Conservation (phyloP, 2,113 vertebrate species). For the Eleginops maclovinus region DNA sequence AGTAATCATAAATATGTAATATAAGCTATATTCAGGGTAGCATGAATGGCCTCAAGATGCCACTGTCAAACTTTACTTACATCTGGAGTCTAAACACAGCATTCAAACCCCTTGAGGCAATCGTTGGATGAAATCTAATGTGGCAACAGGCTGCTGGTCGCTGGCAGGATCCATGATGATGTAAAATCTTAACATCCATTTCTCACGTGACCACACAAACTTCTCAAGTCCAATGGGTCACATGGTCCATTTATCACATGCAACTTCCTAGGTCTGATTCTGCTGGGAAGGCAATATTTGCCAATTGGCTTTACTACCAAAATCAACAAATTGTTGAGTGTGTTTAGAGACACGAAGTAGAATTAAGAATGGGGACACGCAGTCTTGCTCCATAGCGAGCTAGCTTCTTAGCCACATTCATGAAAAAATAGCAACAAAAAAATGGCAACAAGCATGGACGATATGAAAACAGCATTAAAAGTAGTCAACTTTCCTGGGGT, state of each 20-base stretch:
- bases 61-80: neutral
- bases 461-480: neutral
- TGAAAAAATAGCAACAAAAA: constrained; percentile 8
- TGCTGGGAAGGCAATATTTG: neutral
- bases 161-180: neutral
- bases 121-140: neutral
- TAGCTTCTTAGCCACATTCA: neutral
- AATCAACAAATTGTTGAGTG: neutral
- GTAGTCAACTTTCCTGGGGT: neutral
- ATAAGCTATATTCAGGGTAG: neutral
- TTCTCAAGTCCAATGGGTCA: neutral
- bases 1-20: neutral
- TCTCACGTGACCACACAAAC: neutral
- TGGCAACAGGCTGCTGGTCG: neutral
- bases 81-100: constrained; percentile 21
- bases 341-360: neutral
- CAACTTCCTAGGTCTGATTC: neutral
- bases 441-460: neutral
- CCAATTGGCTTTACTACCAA: neutral
- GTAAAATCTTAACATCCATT: neutral
- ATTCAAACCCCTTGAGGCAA: constrained; percentile 3
- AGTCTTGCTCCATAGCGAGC: neutral
- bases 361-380: neutral
- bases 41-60: neutral
- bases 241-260: neutral